Conservation (phyloP, 2,888 invertebrate genomes). For the Melanostoma scalare region DNA sequence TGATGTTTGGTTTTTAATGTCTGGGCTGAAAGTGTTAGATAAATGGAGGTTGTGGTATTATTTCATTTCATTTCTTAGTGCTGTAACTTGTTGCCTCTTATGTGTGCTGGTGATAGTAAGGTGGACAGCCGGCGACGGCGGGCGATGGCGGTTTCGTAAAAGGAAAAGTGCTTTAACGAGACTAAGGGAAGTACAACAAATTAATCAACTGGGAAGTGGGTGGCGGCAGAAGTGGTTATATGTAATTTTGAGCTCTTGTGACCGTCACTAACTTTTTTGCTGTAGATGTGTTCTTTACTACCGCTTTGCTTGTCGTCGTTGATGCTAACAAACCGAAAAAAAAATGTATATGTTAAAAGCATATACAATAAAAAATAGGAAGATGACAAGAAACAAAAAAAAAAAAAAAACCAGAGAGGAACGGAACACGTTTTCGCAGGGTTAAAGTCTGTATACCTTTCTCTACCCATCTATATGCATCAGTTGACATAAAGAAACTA, state of each 20-base stretch:
- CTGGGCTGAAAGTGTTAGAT: background rate
- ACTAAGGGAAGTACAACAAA: slow-evolving; percentile 15
- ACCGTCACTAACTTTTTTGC: background rate
- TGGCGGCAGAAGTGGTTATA: background rate
- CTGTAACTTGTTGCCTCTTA: slow-evolving; percentile 57
- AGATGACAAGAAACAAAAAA: background rate
- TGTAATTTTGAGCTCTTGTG: too few relatives aligned
- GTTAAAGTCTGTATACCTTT: slow-evolving; percentile 3
- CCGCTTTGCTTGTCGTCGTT: too few relatives aligned
- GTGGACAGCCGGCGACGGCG: background rate
- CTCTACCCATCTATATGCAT: background rate
- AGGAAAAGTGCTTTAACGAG: background rate
- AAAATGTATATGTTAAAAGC: background rate
- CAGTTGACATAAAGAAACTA: slow-evolving; percentile 31
- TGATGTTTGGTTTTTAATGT: too few relatives aligned
- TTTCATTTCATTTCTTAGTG: slow-evolving; percentile 27
- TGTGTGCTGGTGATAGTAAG: background rate
- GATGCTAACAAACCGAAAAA: background rate
- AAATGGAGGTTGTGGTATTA: slow-evolving; percentile 31
- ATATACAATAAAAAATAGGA: background rate
- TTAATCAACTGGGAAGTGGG: slow-evolving; percentile 36
- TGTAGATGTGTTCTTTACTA: background rate
- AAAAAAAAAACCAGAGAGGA: slow-evolving; percentile 12
- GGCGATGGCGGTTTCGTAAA: background rate
- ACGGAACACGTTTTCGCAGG: slow-evolving; percentile 49